Base-by-base conservation (phyloP, 2,888 invertebrate genomes). In the Acleris holmiana region DNA sequence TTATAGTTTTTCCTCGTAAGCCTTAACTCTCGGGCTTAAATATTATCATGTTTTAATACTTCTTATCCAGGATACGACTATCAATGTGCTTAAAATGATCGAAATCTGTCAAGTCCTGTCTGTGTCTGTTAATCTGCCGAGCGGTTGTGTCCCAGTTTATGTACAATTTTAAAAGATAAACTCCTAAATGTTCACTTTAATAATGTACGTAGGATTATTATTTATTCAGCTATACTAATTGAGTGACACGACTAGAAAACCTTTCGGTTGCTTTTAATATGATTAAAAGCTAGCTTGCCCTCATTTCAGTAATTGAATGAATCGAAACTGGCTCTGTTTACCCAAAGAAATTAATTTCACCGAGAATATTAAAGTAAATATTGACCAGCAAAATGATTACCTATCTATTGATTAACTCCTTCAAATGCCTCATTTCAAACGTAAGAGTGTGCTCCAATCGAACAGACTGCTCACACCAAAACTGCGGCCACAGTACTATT, bases 241-340 rank as follows among this genome's bases (percentile, higher is more conserved):
- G n/a, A 25, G 41, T 19, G 23, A 55, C 13, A 29, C 2, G 41
- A 29, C 48, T 25, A 17, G 44, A 51, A 47, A 51, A 13, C 21
- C 3, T 15, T 35, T 53, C 23, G 4, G 0, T 35, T 13, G 17
- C 50, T 57, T 63, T 51, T 51, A 57, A 56, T 4, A 46, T 57
- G 47, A 63, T 47, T 51, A 15, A 29, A 63, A 57, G 50, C 40
- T 23, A 51, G 40, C 51, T 63, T 57, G 23, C 51, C 17, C 55
- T 49, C 49, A 55, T 57, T 57, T 57, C 15, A 51, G 51, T 58
- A 57, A 63, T 57, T 51, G 40, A 51, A 57, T 51, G 51, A 58
- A 63, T 53, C 46, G 40, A 53, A 57, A 57, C 21, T 51, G 19
- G 56, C 56, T 56, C 46, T 18, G 35, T 50, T 35, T 44, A 46